Conservation (phyloP, 35 echinoderm and acorn worm genomes). For the Ophiothrix spiculata region DNA sequence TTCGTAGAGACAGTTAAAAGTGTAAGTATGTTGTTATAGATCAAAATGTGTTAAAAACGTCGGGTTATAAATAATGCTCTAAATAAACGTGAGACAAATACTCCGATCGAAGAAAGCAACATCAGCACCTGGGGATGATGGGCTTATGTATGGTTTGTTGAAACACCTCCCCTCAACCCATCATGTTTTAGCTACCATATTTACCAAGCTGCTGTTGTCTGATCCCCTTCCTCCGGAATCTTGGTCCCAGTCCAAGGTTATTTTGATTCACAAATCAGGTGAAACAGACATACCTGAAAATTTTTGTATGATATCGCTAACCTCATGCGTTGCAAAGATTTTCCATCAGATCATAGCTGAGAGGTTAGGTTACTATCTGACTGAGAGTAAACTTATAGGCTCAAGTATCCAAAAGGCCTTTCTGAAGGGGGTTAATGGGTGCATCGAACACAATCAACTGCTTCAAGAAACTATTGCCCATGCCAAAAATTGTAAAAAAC, state of each 20-base stretch:
- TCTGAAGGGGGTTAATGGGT: constrained; percentile 29
- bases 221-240: not conserved
- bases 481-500: constrained; percentile 17
- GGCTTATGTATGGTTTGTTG: constrained; percentile 9
- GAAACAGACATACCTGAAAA: constrained; percentile 1
- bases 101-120: constrained; percentile 19
- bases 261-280: constrained; percentile 6
- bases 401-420: constrained; percentile 6
- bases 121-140: not conserved
- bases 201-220: not conserved
- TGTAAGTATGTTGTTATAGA: no score
- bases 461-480: constrained; percentile 10
- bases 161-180: not conserved
- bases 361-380: no score
- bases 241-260: constrained; percentile 14
- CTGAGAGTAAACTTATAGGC: constrained; percentile 5
- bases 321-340: constrained; percentile 5
- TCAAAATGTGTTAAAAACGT: no score
- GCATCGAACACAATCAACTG: constrained; percentile 24
- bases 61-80: no score
- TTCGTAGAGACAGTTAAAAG: no score
- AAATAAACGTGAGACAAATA: no score
- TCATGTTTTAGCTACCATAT: constrained; percentile 1
- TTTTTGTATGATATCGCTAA: constrained; percentile 21
- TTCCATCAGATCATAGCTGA: constrained; percentile 32